Percentiles rank a stretch among this genome's conserved stretches.
phyloP scores from a whole-genome alignment of 53 echinoderm and acorn worm species.

The Crossaster papposus region DNA sequence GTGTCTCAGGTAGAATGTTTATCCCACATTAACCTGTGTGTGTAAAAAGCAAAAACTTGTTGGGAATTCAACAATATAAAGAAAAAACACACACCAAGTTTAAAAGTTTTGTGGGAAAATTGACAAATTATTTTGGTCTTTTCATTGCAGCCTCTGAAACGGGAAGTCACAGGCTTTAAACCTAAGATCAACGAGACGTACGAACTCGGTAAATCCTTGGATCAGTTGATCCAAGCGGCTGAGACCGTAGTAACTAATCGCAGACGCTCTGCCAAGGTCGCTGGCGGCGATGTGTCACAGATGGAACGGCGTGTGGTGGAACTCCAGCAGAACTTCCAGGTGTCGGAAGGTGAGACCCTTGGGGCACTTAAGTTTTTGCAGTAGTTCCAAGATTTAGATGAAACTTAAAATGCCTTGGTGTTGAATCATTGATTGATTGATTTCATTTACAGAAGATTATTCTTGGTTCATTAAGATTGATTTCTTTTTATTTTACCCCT shows the following conservation, averaged over 20 bases:
- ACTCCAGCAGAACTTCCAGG: slow-evolving; percentile 95
- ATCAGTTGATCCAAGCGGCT: slow-evolving; percentile 87
- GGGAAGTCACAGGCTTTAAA: slow-evolving; percentile 91
- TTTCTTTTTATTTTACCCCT: not conserved
- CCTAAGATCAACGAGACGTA: slow-evolving; percentile 95
- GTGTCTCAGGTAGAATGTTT: too few relatives aligned
- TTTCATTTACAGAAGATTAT: too few relatives aligned
- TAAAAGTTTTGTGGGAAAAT: not conserved
- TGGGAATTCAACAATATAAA: too few relatives aligned
- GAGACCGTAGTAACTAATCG: slow-evolving; percentile 95
- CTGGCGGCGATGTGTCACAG: slow-evolving; percentile 79
- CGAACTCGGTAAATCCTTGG: slow-evolving; percentile 85
- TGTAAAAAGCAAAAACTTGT: too few relatives aligned
- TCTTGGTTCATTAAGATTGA: not conserved
- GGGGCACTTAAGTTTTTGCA: not conserved
- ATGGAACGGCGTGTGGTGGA: slow-evolving; percentile 92
- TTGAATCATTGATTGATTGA: not conserved
- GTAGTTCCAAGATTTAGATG: not conserved
- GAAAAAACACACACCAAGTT: too few relatives aligned
- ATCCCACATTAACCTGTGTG: too few relatives aligned
- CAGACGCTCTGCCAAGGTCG: slow-evolving; percentile 86
- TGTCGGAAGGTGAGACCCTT: slow-evolving; percentile 81
- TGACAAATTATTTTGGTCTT: not conserved
- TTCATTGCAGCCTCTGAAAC: slow-evolving; percentile 76
- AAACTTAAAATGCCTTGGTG: not conserved